phyloP scores from a whole-genome alignment of 2,797 vertebrate genomes.

The Tolypeutes matacus region DNA sequence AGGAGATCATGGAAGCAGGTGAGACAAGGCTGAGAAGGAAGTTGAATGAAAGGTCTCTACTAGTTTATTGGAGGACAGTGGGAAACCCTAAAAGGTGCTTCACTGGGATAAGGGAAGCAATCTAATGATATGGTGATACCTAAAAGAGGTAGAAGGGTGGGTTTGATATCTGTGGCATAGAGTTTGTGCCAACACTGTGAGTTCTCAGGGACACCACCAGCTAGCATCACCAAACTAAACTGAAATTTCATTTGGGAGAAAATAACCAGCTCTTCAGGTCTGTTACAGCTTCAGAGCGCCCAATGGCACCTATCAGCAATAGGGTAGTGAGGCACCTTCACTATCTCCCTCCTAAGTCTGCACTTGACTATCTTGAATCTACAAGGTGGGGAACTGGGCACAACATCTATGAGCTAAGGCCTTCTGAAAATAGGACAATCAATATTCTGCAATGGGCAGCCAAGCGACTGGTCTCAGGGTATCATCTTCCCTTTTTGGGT shows the following conservation, averaged over 20 bases:
- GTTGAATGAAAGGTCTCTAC: background rate
- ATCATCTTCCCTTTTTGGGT: background rate
- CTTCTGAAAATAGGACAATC: background rate
- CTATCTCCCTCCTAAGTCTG: background rate
- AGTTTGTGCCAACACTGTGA: background rate
- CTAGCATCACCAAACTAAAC: background rate
- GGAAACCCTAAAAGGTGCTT: background rate
- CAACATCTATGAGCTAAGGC: background rate
- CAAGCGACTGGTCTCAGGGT: background rate
- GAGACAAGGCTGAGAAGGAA: background rate
- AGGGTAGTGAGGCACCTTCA: background rate
- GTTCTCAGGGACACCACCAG: background rate
- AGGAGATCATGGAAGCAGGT: background rate
- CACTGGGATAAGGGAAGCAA: background rate
- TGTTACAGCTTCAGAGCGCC: background rate
- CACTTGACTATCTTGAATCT: background rate
- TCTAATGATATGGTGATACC: background rate
- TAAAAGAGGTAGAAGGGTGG: background rate
- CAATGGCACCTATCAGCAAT: background rate
- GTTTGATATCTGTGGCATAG: background rate
- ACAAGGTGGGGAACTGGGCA: background rate
- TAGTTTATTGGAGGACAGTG: background rate
- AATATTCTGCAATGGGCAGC: background rate
- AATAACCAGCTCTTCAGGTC: background rate
- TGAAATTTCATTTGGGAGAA: background rate